Conservation (phyloP, 1,140 invertebrate genomes). For the Linepithema humile region DNA sequence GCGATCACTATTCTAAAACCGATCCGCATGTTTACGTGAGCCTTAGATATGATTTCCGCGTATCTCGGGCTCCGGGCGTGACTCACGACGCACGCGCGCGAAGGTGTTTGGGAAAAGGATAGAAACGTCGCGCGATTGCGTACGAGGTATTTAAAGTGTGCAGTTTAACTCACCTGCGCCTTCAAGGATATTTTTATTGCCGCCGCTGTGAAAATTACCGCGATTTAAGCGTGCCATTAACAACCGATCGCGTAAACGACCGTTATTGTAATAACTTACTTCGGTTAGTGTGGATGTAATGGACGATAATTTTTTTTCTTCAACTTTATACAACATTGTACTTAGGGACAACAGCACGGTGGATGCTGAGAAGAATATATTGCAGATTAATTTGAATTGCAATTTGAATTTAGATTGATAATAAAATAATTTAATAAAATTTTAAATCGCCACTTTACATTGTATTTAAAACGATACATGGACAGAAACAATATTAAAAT, state of each 20-base stretch:
- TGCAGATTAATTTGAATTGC: neutral
- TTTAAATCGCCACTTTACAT: no score
- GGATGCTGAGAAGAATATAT: neutral
- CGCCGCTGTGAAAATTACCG: constrained; percentile 27
- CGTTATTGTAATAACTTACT: neutral
- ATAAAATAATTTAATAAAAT: no score
- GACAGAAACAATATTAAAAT: neutral
- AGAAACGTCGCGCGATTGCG: constrained; percentile 33
- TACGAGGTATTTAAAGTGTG: constrained; percentile 30
- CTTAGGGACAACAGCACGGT: neutral
- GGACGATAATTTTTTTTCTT: neutral
- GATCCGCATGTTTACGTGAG: constrained; percentile 7
- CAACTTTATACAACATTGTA: neutral
- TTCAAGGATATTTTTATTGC: constrained; percentile 49
- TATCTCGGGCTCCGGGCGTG: constrained; percentile 13
- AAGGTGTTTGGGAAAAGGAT: constrained; percentile 43
- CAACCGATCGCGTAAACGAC: neutral
- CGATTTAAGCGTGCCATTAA: constrained; percentile 6
- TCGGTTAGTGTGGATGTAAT: constrained; percentile 14
- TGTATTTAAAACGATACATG: no score
- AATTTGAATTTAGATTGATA: no score
- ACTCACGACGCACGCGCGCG: constrained; percentile 34
- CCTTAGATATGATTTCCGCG: constrained; percentile 52
- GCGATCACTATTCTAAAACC: constrained; percentile 12
- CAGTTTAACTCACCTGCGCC: constrained; percentile 41